Evolutionary conservation across 23 tunicate species (phyloP).

Genomic region (Styela clava): DNA sequence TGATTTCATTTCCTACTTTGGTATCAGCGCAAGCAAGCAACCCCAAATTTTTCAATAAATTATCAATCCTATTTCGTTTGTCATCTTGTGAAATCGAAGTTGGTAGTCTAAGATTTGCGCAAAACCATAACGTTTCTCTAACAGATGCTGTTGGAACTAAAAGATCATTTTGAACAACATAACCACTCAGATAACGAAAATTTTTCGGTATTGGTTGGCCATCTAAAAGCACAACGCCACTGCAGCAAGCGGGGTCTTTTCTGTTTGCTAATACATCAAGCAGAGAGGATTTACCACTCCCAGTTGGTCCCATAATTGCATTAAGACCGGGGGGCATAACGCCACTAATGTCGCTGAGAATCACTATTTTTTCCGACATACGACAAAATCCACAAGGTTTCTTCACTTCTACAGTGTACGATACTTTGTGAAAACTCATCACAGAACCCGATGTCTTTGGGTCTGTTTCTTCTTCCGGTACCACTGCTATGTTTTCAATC

Average conservation of each 20-base stretch:
- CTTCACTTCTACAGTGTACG: neutral
- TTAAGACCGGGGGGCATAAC: constrained; percentile 37
- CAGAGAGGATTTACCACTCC: constrained; percentile 87
- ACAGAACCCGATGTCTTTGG: neutral
- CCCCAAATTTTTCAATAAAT: constrained; percentile 64
- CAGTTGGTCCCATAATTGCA: constrained; percentile 88
- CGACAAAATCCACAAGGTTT: constrained; percentile 3
- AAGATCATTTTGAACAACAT: constrained; percentile 82
- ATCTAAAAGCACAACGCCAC: constrained; percentile 60
- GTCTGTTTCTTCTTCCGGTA: neutral
- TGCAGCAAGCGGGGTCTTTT: constrained; percentile 67
- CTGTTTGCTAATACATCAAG: constrained; percentile 79
- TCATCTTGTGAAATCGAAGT: constrained; percentile 38
- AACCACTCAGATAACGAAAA: constrained; percentile 79
- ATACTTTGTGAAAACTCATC: constrained; percentile 11
- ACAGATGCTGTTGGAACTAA: constrained; percentile 68
- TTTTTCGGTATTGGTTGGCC: constrained; percentile 66
- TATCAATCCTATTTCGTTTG: constrained; percentile 51
- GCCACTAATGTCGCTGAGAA: constrained; percentile 25
- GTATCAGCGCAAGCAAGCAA: constrained; percentile 82
- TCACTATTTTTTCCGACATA: neutral
- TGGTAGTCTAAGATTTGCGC: constrained; percentile 76
- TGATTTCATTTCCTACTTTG: constrained; percentile 75
- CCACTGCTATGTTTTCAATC: constrained; percentile 6
- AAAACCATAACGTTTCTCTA: constrained; percentile 87